phyloP scores from a whole-genome alignment of 2,113 vertebrate species.

The Microcebus tavaratra region DNA sequence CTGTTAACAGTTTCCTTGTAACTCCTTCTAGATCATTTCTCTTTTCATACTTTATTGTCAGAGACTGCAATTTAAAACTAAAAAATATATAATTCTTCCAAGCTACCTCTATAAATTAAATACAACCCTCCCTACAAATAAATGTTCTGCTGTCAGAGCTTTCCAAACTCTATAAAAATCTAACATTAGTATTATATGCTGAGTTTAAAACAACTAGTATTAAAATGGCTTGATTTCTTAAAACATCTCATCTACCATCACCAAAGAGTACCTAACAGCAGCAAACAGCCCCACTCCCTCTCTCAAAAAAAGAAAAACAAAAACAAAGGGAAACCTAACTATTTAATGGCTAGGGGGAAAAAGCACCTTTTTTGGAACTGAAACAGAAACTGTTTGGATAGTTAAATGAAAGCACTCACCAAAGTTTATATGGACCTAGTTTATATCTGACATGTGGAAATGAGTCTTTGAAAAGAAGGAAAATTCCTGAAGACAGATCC shows the following conservation, averaged over 20 bases:
- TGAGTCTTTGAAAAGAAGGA: background rate
- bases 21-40: background rate
- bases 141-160: background rate
- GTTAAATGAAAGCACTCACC: constrained; percentile 39
- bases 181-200: background rate
- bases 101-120: background rate
- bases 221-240: constrained; percentile 31
- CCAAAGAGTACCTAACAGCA: constrained; percentile 18
- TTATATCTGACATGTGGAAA: constrained; percentile 52
- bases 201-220: background rate
- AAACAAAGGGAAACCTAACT: background rate
- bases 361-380: constrained; percentile 48
- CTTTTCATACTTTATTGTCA: background rate
- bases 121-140: background rate
- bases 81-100: constrained; percentile 17
- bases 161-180: constrained; percentile 1
- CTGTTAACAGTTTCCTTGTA: background rate
- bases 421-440: constrained; percentile 34
- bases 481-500: constrained; percentile 43
- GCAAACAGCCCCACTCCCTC: background rate
- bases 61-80: background rate
- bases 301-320: background rate
- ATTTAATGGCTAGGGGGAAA: background rate
- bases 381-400: constrained; percentile 53
- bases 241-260: constrained; percentile 20